A percentile compares a stretch with the other conserved stretches of the same genome.
These are phyloP conservation scores for Eilema caniola DNA, from an alignment of 2,888 invertebrate species.

Conservation along the genomic window DNA sequence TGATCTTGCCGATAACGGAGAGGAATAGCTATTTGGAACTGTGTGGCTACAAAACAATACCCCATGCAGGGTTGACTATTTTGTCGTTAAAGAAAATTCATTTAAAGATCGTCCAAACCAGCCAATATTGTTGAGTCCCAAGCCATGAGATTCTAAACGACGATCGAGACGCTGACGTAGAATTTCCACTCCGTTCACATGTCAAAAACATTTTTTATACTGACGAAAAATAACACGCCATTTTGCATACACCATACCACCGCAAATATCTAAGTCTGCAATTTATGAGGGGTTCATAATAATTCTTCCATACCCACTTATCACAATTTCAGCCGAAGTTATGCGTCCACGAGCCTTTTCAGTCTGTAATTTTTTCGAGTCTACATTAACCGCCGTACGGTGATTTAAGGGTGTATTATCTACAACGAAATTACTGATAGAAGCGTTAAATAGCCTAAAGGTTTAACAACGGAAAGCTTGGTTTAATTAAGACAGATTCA, in stretches of 20 bases:
- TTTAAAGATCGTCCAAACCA: too few relatives aligned
- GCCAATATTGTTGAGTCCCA: too few relatives aligned
- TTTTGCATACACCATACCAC: background rate
- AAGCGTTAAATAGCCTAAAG: slow-evolving; percentile 63
- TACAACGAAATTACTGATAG: slow-evolving; percentile 42
- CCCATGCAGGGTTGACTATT: too few relatives aligned
- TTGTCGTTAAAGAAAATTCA: too few relatives aligned
- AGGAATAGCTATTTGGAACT: too few relatives aligned
- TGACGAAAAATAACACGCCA: background rate
- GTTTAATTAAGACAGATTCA: slow-evolving; percentile 73
- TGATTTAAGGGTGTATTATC: slow-evolving; percentile 38
- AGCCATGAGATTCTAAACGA: too few relatives aligned
- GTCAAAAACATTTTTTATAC: background rate
- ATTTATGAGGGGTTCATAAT: background rate
- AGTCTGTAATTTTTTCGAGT: background rate
- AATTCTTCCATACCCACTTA: background rate
- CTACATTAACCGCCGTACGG: background rate
- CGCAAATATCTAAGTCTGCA: background rate
- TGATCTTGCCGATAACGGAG: too few relatives aligned
- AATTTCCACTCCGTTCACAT: too few relatives aligned
- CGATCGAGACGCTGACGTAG: too few relatives aligned
- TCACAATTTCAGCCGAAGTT: background rate
- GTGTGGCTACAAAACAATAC: too few relatives aligned
- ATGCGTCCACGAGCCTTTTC: background rate
- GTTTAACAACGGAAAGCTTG: slow-evolving; percentile 50